These are phyloP conservation scores for Saccostrea glomerata DNA, from an alignment of 1,140 invertebrate genomes.

Conservation along the genomic window DNA sequence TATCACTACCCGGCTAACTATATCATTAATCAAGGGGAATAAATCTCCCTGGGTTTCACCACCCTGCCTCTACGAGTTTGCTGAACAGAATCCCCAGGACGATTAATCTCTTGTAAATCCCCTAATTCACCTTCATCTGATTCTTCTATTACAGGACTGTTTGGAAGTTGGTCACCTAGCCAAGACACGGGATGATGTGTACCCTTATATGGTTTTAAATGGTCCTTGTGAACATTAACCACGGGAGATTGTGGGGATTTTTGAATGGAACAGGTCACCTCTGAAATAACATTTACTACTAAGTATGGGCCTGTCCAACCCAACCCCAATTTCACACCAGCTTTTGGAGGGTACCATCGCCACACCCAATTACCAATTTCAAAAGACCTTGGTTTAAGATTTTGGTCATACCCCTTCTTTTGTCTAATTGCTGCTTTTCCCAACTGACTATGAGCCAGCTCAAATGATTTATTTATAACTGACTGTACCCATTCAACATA, in stretches of 20 bases:
- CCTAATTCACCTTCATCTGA: no score
- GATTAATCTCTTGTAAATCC: no score
- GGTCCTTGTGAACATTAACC: no score
- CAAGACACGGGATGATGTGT: no score
- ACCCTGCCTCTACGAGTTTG: no score
- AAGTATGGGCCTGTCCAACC: slow-evolving; percentile 56
- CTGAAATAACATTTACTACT: slow-evolving; percentile 30
- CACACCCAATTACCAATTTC: slow-evolving; percentile 52
- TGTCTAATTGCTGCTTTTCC: slow-evolving; percentile 39
- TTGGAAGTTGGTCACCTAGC: no score
- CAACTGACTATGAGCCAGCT: background rate
- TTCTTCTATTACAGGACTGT: no score
- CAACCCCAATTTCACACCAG: slow-evolving; percentile 49
- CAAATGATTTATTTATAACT: slow-evolving; percentile 40
- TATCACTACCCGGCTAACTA: no score
- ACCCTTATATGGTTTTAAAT: no score
- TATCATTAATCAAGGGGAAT: no score
- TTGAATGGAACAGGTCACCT: slow-evolving; percentile 35
- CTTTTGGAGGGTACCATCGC: slow-evolving; percentile 59
- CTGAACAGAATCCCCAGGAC: no score
- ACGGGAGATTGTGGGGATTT: background rate
- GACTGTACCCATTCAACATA: slow-evolving; percentile 50
- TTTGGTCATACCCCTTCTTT: slow-evolving; percentile 55
- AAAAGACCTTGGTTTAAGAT: slow-evolving; percentile 19
- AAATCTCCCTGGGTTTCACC: no score